Percentiles rank a stretch among this genome's conserved stretches.
Evolutionary conservation across 1,140 invertebrate genomes (phyloP).

Genomic region (Zaprionus gabonicus): DNA sequence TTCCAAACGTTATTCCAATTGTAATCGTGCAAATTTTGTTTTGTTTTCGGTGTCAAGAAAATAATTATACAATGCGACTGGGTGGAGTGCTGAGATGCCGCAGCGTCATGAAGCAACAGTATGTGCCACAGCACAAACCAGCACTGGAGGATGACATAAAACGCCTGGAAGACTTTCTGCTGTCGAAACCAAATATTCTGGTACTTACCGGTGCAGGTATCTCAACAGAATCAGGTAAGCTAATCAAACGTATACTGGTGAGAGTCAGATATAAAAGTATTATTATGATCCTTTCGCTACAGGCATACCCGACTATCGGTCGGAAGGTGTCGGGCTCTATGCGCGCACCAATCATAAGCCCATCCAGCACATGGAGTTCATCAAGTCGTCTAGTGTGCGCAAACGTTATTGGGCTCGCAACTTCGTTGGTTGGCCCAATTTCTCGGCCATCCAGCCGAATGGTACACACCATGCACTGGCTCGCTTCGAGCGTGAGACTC

Average conservation of each 20-base stretch:
- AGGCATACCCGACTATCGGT: constrained; percentile 98
- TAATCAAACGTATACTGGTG: background rate
- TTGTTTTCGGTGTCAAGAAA: constrained; percentile 3
- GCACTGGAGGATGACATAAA: constrained; percentile 87
- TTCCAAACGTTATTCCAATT: background rate
- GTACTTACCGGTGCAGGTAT: constrained; percentile 96
- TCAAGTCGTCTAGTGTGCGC: constrained; percentile 88
- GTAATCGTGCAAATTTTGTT: background rate
- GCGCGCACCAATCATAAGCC: constrained; percentile 93
- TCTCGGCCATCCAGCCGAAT: constrained; percentile 89
- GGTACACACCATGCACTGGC: constrained; percentile 87
- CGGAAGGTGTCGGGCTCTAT: constrained; percentile 96
- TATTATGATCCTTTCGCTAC: constrained; percentile 8
- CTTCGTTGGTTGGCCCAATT: constrained; percentile 95
- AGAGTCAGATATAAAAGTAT: background rate
- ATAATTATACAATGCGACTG: constrained; percentile 57
- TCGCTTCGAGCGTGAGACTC: constrained; percentile 87
- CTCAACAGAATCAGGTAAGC: constrained; percentile 94
- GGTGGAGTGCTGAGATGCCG: constrained; percentile 51
- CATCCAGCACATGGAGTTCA: constrained; percentile 93
- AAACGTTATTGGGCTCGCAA: constrained; percentile 98
- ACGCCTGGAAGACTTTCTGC: constrained; percentile 88
- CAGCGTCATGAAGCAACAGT: constrained; percentile 80
- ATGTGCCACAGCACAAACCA: constrained; percentile 90
- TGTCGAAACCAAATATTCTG: constrained; percentile 87